Evolutionary conservation across 2,888 invertebrate species (phyloP).

Genomic region (Hydrotaea diabolus): DNA sequence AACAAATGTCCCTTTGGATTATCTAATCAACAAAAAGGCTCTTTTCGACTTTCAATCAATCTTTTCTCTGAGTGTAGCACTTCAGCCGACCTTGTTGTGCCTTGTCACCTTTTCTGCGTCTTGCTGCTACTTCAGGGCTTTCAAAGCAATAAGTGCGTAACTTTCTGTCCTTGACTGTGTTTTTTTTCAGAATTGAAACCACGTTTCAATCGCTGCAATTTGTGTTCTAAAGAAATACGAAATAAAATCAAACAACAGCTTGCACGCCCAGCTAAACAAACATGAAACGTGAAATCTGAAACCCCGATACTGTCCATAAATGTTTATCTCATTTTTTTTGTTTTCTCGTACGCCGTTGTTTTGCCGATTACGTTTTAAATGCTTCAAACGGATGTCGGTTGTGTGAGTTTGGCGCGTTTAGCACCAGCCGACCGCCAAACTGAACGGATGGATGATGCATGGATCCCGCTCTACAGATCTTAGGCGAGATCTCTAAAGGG

Average conservation of each 20-base stretch:
- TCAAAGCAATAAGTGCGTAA: too few species aligned
- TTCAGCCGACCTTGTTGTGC: too few species aligned
- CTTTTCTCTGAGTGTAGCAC: too few species aligned
- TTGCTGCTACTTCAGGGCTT: too few species aligned
- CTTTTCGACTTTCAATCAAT: too few species aligned
- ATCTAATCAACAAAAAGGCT: too few species aligned
- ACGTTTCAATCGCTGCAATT: neutral
- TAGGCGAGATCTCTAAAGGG: constrained; percentile 5
- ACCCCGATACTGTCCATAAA: constrained; percentile 17
- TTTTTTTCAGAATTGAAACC: neutral
- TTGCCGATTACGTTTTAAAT: constrained; percentile 11
- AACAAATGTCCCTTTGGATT: too few species aligned
- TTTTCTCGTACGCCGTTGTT: neutral
- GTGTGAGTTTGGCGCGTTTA: neutral
- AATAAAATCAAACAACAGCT: constrained; percentile 9
- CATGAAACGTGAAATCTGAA: constrained; percentile 25
- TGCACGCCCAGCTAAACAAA: neutral
- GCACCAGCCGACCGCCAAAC: too few species aligned
- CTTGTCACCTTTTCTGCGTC: too few species aligned
- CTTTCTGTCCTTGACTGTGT: constrained; percentile 12
- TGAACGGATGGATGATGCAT: neutral
- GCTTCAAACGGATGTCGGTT: constrained; percentile 20
- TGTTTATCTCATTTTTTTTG: constrained; percentile 3
- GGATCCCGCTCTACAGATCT: constrained; percentile 5
- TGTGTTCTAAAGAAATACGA: constrained; percentile 10